Base-by-base conservation (phyloP, 2,888 invertebrate genomes). In the Lasioglossum lativentre region DNA sequence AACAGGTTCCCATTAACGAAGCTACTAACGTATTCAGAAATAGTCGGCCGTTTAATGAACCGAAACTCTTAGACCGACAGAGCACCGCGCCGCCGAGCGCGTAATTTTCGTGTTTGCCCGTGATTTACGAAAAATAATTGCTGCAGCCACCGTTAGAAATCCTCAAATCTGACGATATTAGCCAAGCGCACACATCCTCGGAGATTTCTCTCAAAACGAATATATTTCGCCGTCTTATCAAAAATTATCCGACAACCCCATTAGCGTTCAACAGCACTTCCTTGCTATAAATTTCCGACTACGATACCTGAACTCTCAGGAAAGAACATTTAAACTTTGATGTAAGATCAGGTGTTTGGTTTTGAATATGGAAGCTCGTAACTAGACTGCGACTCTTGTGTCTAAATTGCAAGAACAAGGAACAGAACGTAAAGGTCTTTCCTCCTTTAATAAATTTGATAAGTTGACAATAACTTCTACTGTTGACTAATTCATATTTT, bases 1-100 rank as follows among this genome's bases (percentile, higher is more conserved):
- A 84, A 84, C 83, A 83, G 73, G 70, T 77, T 40, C 70, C 19
- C n/a, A 70, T 70, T 34, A 73, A 47, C 45, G 45, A 30, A 59
- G 27, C 80, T 23, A n/a, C 40, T 45, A 5, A 42, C 23, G 3
- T 56, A 70, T 70, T 80, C 74, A 30, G 68, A 42, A 74, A 34
- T 56, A 74, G 40, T 70, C 34, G 66, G 19, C 19, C 66, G 42
- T 30, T 27, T 52, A 70, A 77, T 27, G 70, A 52, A 38, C 68
- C 52, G 27, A 68, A 70, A 42, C 38, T 56, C 45, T 27, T 42
- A 10, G 14, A 27, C 38, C 19, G 27, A 38, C 10, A 23, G 42
- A 16, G 34, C 40, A 40, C 3, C 2, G 19, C 40, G 52, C 3
- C 2, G 19, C 38, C 34, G 16, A 3, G 42, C n/a, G 12, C 23